phyloP scores from a whole-genome alignment of 2,888 invertebrate species.

The Ethmia dodecea region DNA sequence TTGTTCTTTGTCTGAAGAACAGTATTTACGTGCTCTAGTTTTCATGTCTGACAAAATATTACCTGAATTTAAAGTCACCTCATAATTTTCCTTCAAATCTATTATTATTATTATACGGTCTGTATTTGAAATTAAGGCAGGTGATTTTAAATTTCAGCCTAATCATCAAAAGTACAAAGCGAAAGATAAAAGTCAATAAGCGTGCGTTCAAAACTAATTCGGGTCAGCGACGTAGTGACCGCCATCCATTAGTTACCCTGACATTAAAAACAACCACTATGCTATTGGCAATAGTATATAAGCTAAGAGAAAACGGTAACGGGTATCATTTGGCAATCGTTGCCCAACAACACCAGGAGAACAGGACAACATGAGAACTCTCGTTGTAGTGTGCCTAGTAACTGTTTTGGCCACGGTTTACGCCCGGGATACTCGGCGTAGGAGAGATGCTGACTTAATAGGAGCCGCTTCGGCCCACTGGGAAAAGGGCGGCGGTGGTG shows the following conservation, averaged over 20 bases:
- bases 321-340: slow-evolving; percentile 70
- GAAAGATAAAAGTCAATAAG: slow-evolving; percentile 17
- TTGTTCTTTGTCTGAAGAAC: too few relatives aligned
- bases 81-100: too few relatives aligned
- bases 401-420: slow-evolving; percentile 57
- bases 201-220: slow-evolving; percentile 42
- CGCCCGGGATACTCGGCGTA: slow-evolving; percentile 67
- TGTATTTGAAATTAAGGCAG: too few relatives aligned
- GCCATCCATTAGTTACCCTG: slow-evolving; percentile 58
- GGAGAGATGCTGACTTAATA: slow-evolving; percentile 66
- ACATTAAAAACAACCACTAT: slow-evolving; percentile 55
- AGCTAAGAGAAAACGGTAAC: slow-evolving; percentile 56
- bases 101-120: too few relatives aligned
- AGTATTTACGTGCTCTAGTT: too few relatives aligned
- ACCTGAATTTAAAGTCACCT: too few relatives aligned
- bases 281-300: slow-evolving; percentile 73
- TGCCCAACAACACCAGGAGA: slow-evolving; percentile 49
- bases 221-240: slow-evolving; percentile 57
- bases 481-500: slow-evolving; percentile 79
- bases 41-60: too few relatives aligned
- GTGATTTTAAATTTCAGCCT: too few relatives aligned
- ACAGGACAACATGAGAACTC: slow-evolving; percentile 50
- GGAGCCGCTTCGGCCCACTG: slow-evolving; percentile 67
- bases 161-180: too few relatives aligned
- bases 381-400: slow-evolving; percentile 51